Conservation (phyloP, 2,113 vertebrate species). For the Hypomesus transpacificus region DNA sequence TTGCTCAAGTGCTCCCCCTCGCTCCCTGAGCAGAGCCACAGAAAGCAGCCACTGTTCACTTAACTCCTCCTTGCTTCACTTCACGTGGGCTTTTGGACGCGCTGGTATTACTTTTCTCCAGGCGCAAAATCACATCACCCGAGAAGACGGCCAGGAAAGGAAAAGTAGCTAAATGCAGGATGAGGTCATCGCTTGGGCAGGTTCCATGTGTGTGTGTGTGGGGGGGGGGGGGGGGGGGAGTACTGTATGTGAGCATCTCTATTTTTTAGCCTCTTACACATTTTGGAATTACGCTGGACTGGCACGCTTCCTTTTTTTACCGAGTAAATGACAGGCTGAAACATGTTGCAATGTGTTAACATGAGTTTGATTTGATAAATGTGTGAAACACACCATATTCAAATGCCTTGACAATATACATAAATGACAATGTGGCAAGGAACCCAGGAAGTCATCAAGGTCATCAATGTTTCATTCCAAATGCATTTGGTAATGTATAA, state of each 20-base stretch:
- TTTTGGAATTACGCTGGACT: background rate
- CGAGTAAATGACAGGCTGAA: no score
- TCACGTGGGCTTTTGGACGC: background rate
- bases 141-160: background rate
- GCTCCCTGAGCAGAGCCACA: background rate
- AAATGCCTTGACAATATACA: no score
- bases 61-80: background rate
- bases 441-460: no score
- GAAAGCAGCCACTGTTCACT: background rate
- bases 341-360: no score
- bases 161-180: background rate
- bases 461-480: no score
- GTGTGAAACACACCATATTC: no score
- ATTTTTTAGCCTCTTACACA: background rate
- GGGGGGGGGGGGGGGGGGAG: no score
- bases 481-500: no score
- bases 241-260: background rate
- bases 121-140: background rate
- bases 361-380: no score
- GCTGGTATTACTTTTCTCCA: background rate
- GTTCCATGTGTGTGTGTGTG: background rate
- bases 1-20: background rate
- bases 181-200: background rate
- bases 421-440: no score
- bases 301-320: no score